Conservation (phyloP, 1,140 invertebrate species). For the Callitettix versicolor region DNA sequence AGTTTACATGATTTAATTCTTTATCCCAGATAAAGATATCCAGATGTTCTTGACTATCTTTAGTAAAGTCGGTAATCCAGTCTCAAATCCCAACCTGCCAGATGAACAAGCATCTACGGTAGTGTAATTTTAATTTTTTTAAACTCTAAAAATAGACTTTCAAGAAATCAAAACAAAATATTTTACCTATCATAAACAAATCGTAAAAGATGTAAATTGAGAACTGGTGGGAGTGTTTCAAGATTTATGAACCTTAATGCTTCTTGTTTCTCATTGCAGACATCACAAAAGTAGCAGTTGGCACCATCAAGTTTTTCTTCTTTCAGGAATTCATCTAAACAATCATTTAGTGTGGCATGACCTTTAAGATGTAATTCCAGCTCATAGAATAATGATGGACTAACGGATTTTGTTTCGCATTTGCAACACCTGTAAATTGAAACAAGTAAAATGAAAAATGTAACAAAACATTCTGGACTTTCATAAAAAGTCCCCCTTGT, state of each 20-base stretch:
- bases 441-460: too few relatives aligned
- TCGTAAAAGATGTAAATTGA: constrained; percentile 56
- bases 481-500: too few relatives aligned
- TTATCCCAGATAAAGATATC: too few relatives aligned
- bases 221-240: constrained; percentile 49
- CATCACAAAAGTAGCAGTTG: constrained; percentile 52
- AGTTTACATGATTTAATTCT: too few relatives aligned
- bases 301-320: constrained; percentile 54
- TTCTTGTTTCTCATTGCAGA: constrained; percentile 51
- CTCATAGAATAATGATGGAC: constrained; percentile 52
- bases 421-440: constrained; percentile 41
- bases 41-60: too few relatives aligned
- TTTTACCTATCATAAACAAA: constrained; percentile 55
- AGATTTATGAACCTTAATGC: constrained; percentile 49
- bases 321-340: constrained; percentile 50
- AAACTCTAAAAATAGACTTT: too few relatives aligned
- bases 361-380: constrained; percentile 47
- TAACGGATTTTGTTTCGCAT: constrained; percentile 46
- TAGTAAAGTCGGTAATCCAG: too few relatives aligned
- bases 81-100: too few relatives aligned
- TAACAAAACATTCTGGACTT: too few relatives aligned
- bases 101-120: too few relatives aligned
- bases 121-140: too few relatives aligned
- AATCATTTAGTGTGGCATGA: constrained; percentile 45
- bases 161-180: neutral